Evolutionary conservation across 1,140 invertebrate species (phyloP), one percentile per base, ranked within the genome.

Genomic region (Octopus sinensis): DNA sequence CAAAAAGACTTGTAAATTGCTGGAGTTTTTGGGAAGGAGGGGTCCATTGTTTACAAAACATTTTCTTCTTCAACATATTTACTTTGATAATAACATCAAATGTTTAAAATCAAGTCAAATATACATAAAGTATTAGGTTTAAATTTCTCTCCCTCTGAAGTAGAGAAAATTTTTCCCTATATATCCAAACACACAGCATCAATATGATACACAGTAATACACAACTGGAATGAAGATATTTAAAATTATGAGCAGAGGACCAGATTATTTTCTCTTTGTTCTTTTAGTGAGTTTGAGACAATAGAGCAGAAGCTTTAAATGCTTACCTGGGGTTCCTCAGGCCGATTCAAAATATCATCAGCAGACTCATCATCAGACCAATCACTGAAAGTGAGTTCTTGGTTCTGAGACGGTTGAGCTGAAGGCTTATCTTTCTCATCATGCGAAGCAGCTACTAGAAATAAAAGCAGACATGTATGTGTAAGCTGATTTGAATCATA

Each of bases 321-420:
- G 17, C 30, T 77, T 77, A 77, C 76, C 43, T 77, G 43, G 17
- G 79, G 23, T 62, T 71, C 76, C 13, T 78, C 79, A 51, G 53
- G 78, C 51, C 76, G 77, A 13, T 79, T 80, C 17, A 84, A 75
- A 53, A 82, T 82, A 23, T 79, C 80, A 68, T 79, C 78, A 10
- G 80, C 79, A 17, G 77, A 73, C 68, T 83, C 82, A 78, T 83
- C 82, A 79, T 83, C 82, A 17, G 84, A 83, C 84, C 84, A 84
- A 75, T 84, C 84, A 82, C 84, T 84, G 79, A 83, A 84, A 13
- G 79, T 80, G 52, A 81, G 51, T 54, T 80, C 54, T 52, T 71
- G 43, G 43, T 52, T 80, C 79, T 80, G 68, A n/a, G 17, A 23
- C 4, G 68, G 68, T n/a, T 13, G 68, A n/a, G 17, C 17, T 7